These are phyloP conservation scores for Prionace glauca DNA, from an alignment of 2,797 vertebrate genomes.

Conservation along the genomic window DNA sequence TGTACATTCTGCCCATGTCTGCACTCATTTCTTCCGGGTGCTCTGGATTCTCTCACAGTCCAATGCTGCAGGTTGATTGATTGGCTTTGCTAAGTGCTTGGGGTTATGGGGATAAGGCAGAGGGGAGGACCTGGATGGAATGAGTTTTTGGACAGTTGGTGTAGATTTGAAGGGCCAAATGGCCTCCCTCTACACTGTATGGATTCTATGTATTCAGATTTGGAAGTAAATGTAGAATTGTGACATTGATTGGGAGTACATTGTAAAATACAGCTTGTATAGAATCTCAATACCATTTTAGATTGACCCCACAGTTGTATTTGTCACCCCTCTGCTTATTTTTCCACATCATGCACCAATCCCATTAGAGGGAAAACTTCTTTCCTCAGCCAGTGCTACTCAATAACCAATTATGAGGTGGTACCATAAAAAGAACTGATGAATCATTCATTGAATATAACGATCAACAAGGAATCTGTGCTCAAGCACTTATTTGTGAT, in stretches of 20 bases:
- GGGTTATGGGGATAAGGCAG: too few relatives aligned
- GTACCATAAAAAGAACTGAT: neutral
- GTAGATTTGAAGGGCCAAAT: too few relatives aligned
- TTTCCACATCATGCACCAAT: neutral
- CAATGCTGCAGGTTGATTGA: too few relatives aligned
- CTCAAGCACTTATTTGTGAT: neutral
- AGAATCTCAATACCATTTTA: neutral
- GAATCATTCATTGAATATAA: neutral
- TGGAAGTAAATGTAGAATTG: neutral
- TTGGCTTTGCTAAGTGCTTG: too few relatives aligned
- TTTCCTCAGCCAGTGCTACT: neutral
- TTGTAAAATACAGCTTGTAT: neutral
- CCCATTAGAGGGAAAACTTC: neutral
- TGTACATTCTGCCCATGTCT: too few relatives aligned
- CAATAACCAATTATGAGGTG: neutral
- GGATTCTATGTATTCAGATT: too few relatives aligned
- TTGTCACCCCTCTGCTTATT: neutral
- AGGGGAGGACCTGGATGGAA: too few relatives aligned
- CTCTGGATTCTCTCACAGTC: too few relatives aligned
- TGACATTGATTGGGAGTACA: neutral
- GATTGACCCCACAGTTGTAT: neutral
- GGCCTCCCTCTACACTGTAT: too few relatives aligned
- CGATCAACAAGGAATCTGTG: neutral
- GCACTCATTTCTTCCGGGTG: too few relatives aligned
- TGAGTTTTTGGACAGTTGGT: too few relatives aligned